Evolutionary conservation across 1,140 invertebrate genomes (phyloP), one percentile per base, ranked within the genome.

Genomic region (Bombus impatiens): DNA sequence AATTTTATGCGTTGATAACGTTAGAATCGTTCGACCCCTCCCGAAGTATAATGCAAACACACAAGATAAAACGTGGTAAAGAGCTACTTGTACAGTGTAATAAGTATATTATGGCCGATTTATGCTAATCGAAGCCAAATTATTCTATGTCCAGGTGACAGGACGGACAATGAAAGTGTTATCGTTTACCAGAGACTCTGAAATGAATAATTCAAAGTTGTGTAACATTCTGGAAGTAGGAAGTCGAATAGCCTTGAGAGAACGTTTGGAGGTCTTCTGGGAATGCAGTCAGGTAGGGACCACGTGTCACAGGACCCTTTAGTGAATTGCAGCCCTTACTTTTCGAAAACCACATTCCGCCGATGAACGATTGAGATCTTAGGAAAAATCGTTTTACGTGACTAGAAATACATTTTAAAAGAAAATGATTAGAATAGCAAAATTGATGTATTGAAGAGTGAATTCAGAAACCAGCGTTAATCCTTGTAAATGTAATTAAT

Each of bases 201-300:
- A 22, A 70, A 86, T 86, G 84, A 86, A 86, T 86, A 86, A 86
- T 86, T 82, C 78, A 81, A 37, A 65, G 68, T 86, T 86, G 71
- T 74, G 79, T 67, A 86, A 86, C 62, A 82, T 57, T 68, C 78
- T 78, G 77, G 77, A 28, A 84, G 75, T 75, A 84, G 88, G 87
- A 88, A 88, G 84, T 88, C 87, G 47, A 53, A 65, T 87, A 87
- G 81, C 88, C 88, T 89, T 89, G 77, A 67, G 59, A 32, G 35
- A 76, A 75, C 84, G 78, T 59, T 81, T 68, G 76, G 79, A 67
- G 47, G 78, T 76, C 79, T 86, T 76, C 79, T 28, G 84, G 44
- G 79, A 82, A 86, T 82, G 84, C 70, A 75, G 79, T 74, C 78
- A 82, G 79, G 84, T 86, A 86, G 40, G 40, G 42, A 44, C 62